Evolutionary conservation across 2,797 vertebrate genomes (phyloP).

Genomic region (Adelosebastes latens): DNA sequence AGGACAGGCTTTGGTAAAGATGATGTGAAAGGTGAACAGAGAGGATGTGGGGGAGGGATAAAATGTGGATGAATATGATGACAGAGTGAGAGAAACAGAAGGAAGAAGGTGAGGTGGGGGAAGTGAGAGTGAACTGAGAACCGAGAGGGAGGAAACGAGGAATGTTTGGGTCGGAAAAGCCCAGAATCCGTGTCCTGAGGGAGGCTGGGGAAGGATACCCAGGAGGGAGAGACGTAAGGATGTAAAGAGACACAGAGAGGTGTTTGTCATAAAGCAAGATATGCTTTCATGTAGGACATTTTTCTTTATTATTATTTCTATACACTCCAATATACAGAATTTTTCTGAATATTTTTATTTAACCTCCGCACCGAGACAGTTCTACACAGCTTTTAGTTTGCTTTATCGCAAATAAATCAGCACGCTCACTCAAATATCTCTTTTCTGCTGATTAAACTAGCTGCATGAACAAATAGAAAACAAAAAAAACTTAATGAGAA

Average conservation of each 20-base stretch:
- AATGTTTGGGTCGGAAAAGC: slow-evolving; percentile 67
- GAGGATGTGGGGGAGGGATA: slow-evolving; percentile 10
- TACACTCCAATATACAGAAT: not conserved
- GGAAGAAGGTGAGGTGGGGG: slow-evolving; percentile 14
- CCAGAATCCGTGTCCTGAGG: slow-evolving; percentile 39
- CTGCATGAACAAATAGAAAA: not conserved
- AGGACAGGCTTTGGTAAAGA: slow-evolving; percentile 7
- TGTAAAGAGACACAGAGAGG: not conserved
- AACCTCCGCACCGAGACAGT: not conserved
- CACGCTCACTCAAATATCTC: too few relatives aligned
- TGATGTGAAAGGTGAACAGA: slow-evolving; percentile 17
- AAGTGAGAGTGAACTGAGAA: not conserved
- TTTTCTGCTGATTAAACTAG: not conserved
- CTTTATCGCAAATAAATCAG: not conserved
- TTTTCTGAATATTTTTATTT: not conserved
- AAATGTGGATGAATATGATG: slow-evolving; percentile 16
- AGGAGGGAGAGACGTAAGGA: not conserved
- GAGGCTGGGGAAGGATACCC: slow-evolving; percentile 12
- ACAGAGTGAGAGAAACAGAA: slow-evolving; percentile 4
- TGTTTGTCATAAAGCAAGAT: not conserved
- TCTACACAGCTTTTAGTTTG: not conserved
- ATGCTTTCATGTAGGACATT: not conserved
- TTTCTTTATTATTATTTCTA: not conserved
- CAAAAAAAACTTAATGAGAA: not conserved
- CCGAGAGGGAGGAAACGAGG: slow-evolving; percentile 10